Percentiles rank a stretch among this genome's conserved stretches.
Evolutionary conservation across 2,113 vertebrate species (phyloP).

Genomic region (Hemicordylus capensis): DNA sequence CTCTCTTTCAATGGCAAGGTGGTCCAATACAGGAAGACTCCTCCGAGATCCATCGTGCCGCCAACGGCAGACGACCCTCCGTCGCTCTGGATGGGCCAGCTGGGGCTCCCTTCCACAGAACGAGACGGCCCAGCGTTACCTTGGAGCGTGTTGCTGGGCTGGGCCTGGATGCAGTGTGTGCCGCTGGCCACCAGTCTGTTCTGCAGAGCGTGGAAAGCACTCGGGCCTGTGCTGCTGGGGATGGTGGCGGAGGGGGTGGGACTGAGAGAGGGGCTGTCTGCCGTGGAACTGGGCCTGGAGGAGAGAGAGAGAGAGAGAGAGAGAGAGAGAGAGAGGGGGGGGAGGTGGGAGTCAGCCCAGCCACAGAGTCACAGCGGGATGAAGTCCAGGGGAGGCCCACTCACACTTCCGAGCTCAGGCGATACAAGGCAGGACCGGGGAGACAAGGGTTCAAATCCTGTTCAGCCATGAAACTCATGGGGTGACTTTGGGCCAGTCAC

Average conservation of each 20-base stretch:
- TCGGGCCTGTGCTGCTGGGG: slow-evolving; percentile 70
- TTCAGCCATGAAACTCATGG: no score
- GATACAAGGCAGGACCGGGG: no score
- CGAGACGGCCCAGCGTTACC: slow-evolving; percentile 73
- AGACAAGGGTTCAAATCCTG: no score
- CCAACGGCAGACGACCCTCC: background rate
- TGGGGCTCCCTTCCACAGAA: background rate
- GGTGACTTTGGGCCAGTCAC: no score
- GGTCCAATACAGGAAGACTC: accelerated
- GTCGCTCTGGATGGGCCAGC: background rate
- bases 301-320: background rate
- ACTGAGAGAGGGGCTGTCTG: slow-evolving; percentile 62
- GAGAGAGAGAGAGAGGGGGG: no score
- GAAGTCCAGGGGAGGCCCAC: no score
- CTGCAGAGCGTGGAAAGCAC: slow-evolving; percentile 87
- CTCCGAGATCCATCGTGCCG: background rate
- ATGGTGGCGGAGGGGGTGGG: slow-evolving; percentile 38
- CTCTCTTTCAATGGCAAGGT: background rate
- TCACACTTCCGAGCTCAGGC: no score
- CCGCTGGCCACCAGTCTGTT: slow-evolving; percentile 81
- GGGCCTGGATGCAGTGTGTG: slow-evolving; percentile 75
- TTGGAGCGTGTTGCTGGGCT: slow-evolving; percentile 80
- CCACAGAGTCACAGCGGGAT: no score
- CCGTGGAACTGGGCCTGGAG: slow-evolving; percentile 53
- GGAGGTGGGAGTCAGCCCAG: no score